Base-by-base conservation (phyloP, 2,113 vertebrate species). In the Elephas maximus region DNA sequence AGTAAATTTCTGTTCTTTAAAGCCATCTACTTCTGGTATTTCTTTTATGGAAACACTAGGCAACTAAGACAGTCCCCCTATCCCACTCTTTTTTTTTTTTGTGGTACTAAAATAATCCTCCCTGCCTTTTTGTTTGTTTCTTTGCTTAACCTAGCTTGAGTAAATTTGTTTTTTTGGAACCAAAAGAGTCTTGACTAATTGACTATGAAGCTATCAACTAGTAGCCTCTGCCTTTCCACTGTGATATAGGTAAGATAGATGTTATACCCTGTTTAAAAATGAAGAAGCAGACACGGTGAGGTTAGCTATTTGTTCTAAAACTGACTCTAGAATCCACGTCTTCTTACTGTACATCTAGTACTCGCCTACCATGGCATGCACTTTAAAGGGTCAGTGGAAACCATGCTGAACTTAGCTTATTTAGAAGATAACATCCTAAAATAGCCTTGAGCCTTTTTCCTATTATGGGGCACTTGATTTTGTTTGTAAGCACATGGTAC, bases 261-360 rank as follows among this genome's bases (percentile, higher is more conserved):
- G 24, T 41, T 74, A 21, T 44, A 76, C 11, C 8, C 44, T 26
- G 80, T 87, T 91, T 33, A 87, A 93, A 86, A 76, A 82, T 41
- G 48, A 90, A 90, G 15, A 86, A 85, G 53, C 17, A 84, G 79
- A 89, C 51, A 88, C 45, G 51, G 12, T 74, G 21, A 76, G 17
- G 21, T 82, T 74, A 93, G 86, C 85, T 88, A 45, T 90, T 51
- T 88, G 44, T 87, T 90, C 63, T 92, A 57, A 92, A 44, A 77
- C 3, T 69, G 60, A 73, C 53, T 93, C 94, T 94, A 67, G 69
- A 88, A 79, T 78, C 18, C 14, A 79, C 12, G 9, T 73, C 88
- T 30, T 94, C 24, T 97, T 80, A 21, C 8, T 81, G 1, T 76
- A 9, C 53, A 30, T 69, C 12, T 73, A 7, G 15, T 65, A 81